A percentile compares a stretch with the other conserved stretches of the same genome.
Conservation (phyloP, 2,888 invertebrate species). For the Tromatobia lineatoria region DNA sequence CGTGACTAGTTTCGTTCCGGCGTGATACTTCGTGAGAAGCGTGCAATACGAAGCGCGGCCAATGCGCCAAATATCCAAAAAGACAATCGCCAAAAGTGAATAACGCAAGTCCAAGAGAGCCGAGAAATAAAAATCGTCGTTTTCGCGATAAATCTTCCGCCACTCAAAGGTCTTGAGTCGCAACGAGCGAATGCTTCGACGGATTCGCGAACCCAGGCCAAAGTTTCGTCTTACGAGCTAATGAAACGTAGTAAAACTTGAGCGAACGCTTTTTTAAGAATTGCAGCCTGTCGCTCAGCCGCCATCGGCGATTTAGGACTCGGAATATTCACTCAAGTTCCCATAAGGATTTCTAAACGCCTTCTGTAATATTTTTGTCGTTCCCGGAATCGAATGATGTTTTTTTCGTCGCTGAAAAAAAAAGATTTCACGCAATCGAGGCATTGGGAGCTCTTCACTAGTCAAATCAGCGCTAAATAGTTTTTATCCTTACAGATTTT, state of each 20-base stretch:
- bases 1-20: constrained; percentile 66
- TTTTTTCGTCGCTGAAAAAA: background rate
- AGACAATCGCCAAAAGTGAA: background rate
- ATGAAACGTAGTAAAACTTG: constrained; percentile 27
- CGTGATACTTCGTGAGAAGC: constrained; percentile 60
- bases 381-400: background rate
- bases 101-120: constrained; percentile 34
- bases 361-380: background rate
- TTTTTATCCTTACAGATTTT: too few relatives aligned
- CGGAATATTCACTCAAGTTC: background rate
- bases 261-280: constrained; percentile 3
- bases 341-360: background rate
- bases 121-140: constrained; percentile 14
- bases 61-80: constrained; percentile 31
- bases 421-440: background rate
- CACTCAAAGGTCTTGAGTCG: background rate
- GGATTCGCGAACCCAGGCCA: constrained; percentile 48
- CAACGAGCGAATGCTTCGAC: constrained; percentile 36
- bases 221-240: constrained; percentile 19
- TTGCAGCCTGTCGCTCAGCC: background rate
- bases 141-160: constrained; percentile 3
- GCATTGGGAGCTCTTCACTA: too few relatives aligned
- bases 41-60: constrained; percentile 44
- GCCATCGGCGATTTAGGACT: background rate
- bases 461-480: too few relatives aligned